These are phyloP conservation scores for Ceyx margarethae DNA, from an alignment of 2,113 vertebrate genomes.

Conservation along the genomic window DNA sequence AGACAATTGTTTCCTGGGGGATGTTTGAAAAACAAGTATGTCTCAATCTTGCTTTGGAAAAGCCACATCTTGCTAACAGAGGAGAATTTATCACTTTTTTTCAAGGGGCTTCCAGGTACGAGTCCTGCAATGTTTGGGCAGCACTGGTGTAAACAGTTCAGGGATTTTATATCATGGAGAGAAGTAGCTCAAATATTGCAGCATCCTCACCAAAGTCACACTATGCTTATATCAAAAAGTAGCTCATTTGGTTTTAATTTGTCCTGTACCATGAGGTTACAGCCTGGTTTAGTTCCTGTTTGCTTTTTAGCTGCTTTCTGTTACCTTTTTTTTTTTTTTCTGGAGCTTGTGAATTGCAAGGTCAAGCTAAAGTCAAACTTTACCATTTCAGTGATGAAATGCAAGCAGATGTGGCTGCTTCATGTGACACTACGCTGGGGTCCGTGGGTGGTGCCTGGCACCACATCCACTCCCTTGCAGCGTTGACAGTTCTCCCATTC, in stretches of 20 bases:
- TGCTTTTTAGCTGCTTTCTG: constrained; percentile 68
- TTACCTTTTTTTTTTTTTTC: neutral
- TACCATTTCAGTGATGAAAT: constrained; percentile 69
- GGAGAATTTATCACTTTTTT: neutral
- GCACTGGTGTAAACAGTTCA: neutral
- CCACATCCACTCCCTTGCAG: neutral
- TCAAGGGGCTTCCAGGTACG: constrained; percentile 39
- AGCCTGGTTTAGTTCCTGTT: constrained; percentile 69
- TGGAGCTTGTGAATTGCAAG: constrained; percentile 73
- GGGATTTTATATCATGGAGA: neutral
- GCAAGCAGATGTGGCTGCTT: constrained; percentile 77
- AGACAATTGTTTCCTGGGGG: neutral
- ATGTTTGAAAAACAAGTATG: neutral
- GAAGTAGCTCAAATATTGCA: constrained; percentile 35
- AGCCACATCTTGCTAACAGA: neutral
- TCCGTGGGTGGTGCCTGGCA: constrained; percentile 42
- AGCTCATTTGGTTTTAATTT: constrained; percentile 81
- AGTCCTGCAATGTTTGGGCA: neutral
- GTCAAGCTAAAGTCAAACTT: constrained; percentile 77
- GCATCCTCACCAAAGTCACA: constrained; percentile 45
- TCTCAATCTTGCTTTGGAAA: constrained; percentile 6
- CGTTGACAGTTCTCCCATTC: neutral
- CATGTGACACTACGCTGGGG: neutral
- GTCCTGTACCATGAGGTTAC: constrained; percentile 47
- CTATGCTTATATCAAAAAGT: constrained; percentile 34